Percentiles rank a stretch among this genome's conserved stretches.
Evolutionary conservation across 2,888 invertebrate species (phyloP).

Genomic region (Nephrotoma flavescens): DNA sequence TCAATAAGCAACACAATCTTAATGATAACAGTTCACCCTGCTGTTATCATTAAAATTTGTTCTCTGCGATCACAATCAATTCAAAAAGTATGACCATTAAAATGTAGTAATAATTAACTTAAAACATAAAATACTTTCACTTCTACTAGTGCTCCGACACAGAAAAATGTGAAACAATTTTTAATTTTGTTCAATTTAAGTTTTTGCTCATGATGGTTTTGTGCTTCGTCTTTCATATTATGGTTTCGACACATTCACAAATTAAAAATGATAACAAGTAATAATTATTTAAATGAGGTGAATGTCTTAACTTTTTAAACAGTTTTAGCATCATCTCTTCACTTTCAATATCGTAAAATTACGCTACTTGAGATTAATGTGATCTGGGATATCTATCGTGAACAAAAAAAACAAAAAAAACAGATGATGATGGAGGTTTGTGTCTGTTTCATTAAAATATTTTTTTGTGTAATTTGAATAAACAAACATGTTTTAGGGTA

Average conservation of each 20-base stretch:
- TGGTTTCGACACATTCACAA: too few species aligned
- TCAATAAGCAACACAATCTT: too few species aligned
- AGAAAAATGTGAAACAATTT: neutral
- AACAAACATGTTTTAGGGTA: neutral
- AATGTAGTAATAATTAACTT: neutral
- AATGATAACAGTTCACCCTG: too few species aligned
- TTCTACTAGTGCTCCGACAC: neutral
- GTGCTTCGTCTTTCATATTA: neutral
- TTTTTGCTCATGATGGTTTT: neutral
- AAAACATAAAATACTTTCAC: neutral
- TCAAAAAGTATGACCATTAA: neutral
- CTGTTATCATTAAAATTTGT: neutral
- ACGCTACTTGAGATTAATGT: neutral
- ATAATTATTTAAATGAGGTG: neutral
- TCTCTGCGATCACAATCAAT: neutral
- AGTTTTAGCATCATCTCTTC: neutral
- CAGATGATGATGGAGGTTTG: neutral
- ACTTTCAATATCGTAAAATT: neutral
- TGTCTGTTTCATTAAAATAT: neutral
- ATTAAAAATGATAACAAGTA: neutral
- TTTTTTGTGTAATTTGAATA: neutral
- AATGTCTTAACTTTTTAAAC: neutral
- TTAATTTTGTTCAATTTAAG: too few species aligned
- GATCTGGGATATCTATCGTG: neutral
- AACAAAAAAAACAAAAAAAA: neutral